phyloP scores from a whole-genome alignment of 2,797 vertebrate species.

The Antrozous pallidus region DNA sequence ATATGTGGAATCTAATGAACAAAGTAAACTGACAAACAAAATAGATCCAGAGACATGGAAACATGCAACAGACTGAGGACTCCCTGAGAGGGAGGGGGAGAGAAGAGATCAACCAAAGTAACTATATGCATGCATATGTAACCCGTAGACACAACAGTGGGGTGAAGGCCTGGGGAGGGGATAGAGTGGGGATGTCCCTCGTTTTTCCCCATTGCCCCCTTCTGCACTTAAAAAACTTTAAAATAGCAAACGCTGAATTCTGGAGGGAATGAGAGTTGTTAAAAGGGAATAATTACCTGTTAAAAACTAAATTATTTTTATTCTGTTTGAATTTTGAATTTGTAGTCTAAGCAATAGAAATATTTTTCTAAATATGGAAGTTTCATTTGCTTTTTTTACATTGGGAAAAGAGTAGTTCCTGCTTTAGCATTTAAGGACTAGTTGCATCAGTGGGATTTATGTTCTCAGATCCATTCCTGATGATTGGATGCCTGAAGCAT shows the following conservation, averaged over 20 bases:
- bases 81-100: too few species aligned
- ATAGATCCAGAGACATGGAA: too few species aligned
- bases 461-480: neutral
- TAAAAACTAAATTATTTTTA: slow-evolving; percentile 17
- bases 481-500: neutral
- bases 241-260: neutral
- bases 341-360: neutral
- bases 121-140: too few species aligned
- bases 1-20: too few species aligned
- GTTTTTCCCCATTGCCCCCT: too few species aligned
- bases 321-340: slow-evolving; percentile 26
- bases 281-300: neutral
- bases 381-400: slow-evolving; percentile 5
- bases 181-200: too few species aligned
- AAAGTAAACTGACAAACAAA: too few species aligned
- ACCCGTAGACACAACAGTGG: too few species aligned
- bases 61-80: too few species aligned
- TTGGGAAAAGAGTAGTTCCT: neutral
- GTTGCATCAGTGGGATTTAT: neutral
- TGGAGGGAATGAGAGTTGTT: neutral
- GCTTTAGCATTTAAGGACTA: neutral
- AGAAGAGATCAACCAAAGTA: too few species aligned
- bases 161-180: too few species aligned
- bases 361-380: neutral
- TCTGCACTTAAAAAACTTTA: neutral